These are phyloP conservation scores for Zosterops borbonicus DNA, from an alignment of 2,113 vertebrate species.

Conservation along the genomic window DNA sequence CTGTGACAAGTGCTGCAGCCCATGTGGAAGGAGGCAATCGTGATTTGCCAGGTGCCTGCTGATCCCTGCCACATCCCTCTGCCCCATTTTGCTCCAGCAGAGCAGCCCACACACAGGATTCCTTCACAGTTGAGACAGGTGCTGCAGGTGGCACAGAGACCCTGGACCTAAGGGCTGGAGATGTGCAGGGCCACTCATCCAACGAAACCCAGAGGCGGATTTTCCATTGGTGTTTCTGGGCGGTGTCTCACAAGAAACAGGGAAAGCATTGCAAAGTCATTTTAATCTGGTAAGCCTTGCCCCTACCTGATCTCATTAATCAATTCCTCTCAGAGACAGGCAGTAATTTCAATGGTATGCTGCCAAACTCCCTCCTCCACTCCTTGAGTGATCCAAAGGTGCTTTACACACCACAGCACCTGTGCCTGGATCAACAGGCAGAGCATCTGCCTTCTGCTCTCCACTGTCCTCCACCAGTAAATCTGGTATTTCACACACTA, in stretches of 20 bases:
- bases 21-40: not conserved
- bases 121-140: not conserved
- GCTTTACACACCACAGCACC: slow-evolving; percentile 12
- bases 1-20: fast-evolving
- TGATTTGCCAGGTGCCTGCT: not conserved
- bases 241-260: not conserved
- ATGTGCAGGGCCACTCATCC: not conserved
- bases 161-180: not conserved
- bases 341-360: slow-evolving; percentile 12
- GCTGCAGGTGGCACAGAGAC: not conserved
- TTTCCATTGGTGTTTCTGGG: not conserved
- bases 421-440: not conserved
- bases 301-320: not conserved
- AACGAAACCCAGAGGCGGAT: fast-evolving
- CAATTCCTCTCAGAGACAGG: not conserved
- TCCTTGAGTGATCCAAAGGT: not conserved
- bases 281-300: not conserved
- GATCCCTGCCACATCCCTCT: not conserved
- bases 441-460: not conserved
- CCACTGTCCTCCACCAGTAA: not conserved
- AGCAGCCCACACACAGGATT: fast-evolving
- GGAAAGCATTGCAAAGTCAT: not conserved
- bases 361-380: not conserved
- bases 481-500: not conserved
- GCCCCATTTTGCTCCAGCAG: not conserved